Base-by-base conservation (phyloP, 1,140 invertebrate genomes). In the Ceratina calcarata region DNA sequence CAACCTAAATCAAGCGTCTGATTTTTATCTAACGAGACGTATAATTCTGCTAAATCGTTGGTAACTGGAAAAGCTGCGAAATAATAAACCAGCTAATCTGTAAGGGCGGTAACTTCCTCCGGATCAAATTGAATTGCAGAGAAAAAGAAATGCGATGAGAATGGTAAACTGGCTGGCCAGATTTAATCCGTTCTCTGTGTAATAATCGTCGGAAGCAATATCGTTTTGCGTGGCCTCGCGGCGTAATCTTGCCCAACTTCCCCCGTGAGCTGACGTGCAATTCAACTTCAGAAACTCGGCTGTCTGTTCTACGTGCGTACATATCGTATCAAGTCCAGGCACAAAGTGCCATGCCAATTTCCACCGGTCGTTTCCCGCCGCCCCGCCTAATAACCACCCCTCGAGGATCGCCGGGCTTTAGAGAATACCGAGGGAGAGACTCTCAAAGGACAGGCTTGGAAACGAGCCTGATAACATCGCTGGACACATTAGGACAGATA, bases 281-380 rank as follows among this genome's bases (percentile, higher is more conserved):
- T 71, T 20, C 69, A 71, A 71, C 55, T 71, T 71, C 27, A 22
- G 27, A 57, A 71, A 71, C 32, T 71, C 55, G 8, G n/a, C 69
- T 37, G 69, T 67, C 55, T 32, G n/a, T 6, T n/a, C 37, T 45
- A 3, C 37, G 37, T 45, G 7, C 37, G 37, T 45, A 45, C 37
- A 45, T 45, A 71, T 71, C 55, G 32, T 13, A 71, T 71, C 37
- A 71, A 71, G 53, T 71, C 55, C n/a, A 16, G 20, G 22, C 37
- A 71, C 69, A 71, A 71, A 60, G 27, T 60, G n/a, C 55, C 69
- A 32, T 22, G 55, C 69, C 69, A 71, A 71, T 71, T 71, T 71
- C 55, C n/a, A 24, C 2, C 68, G 18, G 13, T 66, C 45, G 37
- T 66, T 24, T 15, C 49, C 18, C 16, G 24, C 13, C 2, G 27